Conservation (phyloP, 2,797 vertebrate genomes). For the Carcharodon carcharias region DNA sequence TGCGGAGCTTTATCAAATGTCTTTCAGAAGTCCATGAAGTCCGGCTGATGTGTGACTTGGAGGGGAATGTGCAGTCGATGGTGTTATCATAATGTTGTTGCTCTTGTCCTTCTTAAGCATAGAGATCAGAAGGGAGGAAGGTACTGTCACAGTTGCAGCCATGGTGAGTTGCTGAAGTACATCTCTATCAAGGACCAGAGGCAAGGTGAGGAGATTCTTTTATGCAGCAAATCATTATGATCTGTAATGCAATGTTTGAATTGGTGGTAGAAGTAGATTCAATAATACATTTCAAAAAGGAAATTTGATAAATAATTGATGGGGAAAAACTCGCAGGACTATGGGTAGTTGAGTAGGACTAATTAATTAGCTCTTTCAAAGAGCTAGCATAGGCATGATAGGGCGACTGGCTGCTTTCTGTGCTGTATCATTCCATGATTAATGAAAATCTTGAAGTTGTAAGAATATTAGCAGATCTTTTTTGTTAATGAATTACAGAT, state of each 20-base stretch:
- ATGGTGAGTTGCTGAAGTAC: neutral
- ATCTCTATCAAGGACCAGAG: neutral
- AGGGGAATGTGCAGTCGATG: neutral
- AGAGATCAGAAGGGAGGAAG: neutral
- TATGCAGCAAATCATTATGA: neutral
- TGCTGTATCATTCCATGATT: neutral
- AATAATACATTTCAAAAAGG: neutral
- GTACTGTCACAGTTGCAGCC: neutral
- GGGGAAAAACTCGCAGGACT: neutral
- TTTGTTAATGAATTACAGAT: neutral
- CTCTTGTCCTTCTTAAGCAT: too few relatives aligned
- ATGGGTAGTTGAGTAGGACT: neutral
- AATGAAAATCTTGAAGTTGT: neutral
- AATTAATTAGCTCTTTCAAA: neutral
- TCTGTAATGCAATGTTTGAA: neutral
- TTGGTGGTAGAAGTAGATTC: neutral
- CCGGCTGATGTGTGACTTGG: too few relatives aligned
- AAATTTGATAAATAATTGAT: neutral
- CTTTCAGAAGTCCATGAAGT: too few relatives aligned
- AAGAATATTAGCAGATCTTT: neutral
- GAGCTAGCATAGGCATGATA: neutral
- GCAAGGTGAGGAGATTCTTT: neutral
- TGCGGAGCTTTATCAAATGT: too few relatives aligned
- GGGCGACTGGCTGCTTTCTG: neutral
- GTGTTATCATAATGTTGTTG: neutral